Evolutionary conservation across 92 coral and sea anemone genomes (phyloP), one percentile per base, ranked within the genome.

Genomic region (Pocillopora grandis): DNA sequence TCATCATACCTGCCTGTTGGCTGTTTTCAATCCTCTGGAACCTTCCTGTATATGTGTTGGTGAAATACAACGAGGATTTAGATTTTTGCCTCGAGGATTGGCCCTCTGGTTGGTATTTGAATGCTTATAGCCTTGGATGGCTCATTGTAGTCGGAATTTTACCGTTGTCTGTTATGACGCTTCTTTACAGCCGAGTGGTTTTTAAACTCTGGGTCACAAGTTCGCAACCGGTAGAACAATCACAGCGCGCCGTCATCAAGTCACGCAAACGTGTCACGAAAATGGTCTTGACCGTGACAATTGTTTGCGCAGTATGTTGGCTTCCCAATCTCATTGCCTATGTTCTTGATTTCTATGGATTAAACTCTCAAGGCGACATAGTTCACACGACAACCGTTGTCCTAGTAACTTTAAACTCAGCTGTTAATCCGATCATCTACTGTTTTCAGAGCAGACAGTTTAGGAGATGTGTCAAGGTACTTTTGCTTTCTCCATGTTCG

Each of bases 381-480:
- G 81, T 84, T 49, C 89, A 90, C 76, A 90, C 94, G 36, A 84
- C 91, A 62, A 75, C 89, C 20, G 94, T 90, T 55, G 94, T 90
- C 80, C 77, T 90, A 81, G 94, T 90, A 58, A 87, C 91, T 20
- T 66, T 90, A 58, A 90, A 90, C 65, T 90, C 94, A 11, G 87
- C 94, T 37, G 91, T 88, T 20, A 90, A 90, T 71, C 94, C 94
- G 13, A 88, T 90, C 11, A 87, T 90, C 36, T 90, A 90, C 68
- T 84, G 89, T 27, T 85, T 90, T 27, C 91, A 87, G 78, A 86
- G 91, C 20, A 90, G 88, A 79, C 78, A 91, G 5, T 90, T 90
- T 69, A 82, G 86, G 21, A 48, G n/a, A 5, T 72, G 79, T 33
- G 72, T 74, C 62, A 82, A 82, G 27, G 71, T 79, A 9, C 52